Evolutionary conservation across 2,797 vertebrate species (phyloP).

Genomic region (Diceros bicornis): DNA sequence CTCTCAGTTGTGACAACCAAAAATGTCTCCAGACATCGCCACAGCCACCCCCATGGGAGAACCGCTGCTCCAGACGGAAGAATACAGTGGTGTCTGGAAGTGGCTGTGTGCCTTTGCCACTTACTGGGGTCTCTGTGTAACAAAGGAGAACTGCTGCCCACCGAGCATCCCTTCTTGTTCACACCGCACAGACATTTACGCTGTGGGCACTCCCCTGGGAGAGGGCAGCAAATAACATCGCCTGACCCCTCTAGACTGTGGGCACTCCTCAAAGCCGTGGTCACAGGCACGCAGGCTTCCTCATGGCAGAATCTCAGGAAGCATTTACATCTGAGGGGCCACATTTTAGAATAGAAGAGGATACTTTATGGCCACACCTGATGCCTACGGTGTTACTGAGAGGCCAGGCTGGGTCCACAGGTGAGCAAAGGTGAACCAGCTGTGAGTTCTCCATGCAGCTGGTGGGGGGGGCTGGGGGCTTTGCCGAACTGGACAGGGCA

Average conservation of each 20-base stretch:
- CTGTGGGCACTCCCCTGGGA: background rate
- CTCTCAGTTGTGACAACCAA: no score
- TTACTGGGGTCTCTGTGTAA: background rate
- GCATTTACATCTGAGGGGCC: background rate
- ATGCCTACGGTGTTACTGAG: background rate
- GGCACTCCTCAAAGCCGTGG: background rate
- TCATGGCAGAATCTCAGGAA: background rate
- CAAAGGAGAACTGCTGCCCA: background rate
- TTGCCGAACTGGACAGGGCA: background rate
- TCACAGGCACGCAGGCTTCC: background rate
- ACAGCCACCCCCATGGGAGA: background rate
- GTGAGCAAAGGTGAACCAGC: background rate
- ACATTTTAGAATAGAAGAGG: no score
- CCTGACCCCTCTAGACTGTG: no score
- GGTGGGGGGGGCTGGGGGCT: background rate
- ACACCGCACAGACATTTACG: fast-evolving
- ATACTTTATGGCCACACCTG: no score
- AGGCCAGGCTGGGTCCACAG: background rate
- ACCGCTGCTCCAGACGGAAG: fast-evolving
- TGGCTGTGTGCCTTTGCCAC: background rate
- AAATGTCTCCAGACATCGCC: background rate
- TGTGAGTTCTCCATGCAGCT: background rate
- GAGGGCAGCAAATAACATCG: background rate
- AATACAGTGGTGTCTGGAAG: fast-evolving
- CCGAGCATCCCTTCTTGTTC: background rate